A percentile compares a stretch with the other conserved stretches of the same genome.
These are phyloP conservation scores for Nemoura dubitans DNA, from an alignment of 2,888 invertebrate genomes.

Conservation along the genomic window DNA sequence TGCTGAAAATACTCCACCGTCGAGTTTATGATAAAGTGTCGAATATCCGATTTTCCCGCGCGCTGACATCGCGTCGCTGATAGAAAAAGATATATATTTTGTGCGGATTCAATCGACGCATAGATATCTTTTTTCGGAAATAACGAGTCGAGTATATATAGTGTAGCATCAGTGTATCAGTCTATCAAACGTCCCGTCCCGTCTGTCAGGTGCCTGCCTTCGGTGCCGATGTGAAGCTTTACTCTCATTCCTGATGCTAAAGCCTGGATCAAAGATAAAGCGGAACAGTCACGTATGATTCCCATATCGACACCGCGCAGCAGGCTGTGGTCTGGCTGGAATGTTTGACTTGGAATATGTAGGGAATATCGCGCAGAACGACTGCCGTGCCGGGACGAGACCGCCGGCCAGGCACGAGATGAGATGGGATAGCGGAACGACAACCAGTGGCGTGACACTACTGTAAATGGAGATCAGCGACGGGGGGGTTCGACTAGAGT, in stretches of 20 bases:
- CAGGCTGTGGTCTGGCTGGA: not conserved
- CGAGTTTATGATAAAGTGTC: constrained; percentile 3
- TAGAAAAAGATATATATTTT: not conserved
- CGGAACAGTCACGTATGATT: not conserved
- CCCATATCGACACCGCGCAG: not conserved
- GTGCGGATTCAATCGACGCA: not conserved
- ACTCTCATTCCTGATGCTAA: not conserved
- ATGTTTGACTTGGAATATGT: not conserved
- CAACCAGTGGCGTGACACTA: not conserved
- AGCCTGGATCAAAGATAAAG: not conserved
- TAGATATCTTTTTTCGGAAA: not conserved
- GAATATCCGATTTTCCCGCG: not conserved
- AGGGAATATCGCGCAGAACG: not conserved
- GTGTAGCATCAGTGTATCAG: not conserved
- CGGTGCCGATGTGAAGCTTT: not conserved
- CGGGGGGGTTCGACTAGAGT: too few relatives aligned
- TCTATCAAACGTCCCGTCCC: not conserved
- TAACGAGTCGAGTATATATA: not conserved
- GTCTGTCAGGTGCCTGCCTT: not conserved
- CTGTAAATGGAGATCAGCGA: too few relatives aligned
- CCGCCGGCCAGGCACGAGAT: not conserved
- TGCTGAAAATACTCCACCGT: not conserved
- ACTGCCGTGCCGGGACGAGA: not conserved
- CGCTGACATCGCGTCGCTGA: not conserved
- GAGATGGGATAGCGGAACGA: not conserved